Base-by-base conservation (phyloP, 2,113 vertebrate species). In the Lipophrys pholis region DNA sequence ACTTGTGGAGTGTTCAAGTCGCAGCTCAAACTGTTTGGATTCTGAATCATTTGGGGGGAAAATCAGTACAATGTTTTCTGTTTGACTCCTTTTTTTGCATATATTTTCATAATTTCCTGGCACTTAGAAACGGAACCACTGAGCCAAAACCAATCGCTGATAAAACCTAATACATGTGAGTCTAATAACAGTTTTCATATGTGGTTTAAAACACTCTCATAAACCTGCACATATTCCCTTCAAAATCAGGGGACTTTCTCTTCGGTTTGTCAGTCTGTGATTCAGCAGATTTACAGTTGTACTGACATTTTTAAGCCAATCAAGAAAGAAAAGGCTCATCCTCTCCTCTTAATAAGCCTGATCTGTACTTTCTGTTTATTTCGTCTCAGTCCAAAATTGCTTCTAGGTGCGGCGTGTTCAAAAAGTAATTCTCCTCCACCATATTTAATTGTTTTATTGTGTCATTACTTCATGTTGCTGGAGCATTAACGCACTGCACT, bases 401-500 rank as follows among this genome's bases (percentile, higher is more conserved):
- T 78, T 84, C 66, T 71, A 80, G 78, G 80, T 84, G 86, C 76
- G 46, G 73, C 89, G 81, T 82, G 78, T 86, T 92, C 49, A 35
- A 79, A 91, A 90, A 85, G 84, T 87, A 86, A 91, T 91, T 91
- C 80, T 76, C 80, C 83, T 61, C 84, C 81, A 82, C 73, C 84
- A 83, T 91, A 88, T 89, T 88, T 91, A 92, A 92, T 91, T 88
- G 91, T 91, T 92, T 89, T 91, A 92, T 91, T 89, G 88, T 90
- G 77, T 90, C 90, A 91, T 92, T 91, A 89, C 85, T 86, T 76
- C 73, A 74, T 83, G 83, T 89, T 85, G 83, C 74, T 53, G 61
- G 71, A 84, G 85, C 87, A 90, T 91, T 89, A 91, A 85, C 70
- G 71, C 73, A n/a, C 72, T 11, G 67, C 54, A 58, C 82, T 78